Base-by-base conservation (phyloP, 2,113 vertebrate genomes). In the Onychostoma macrolepis region DNA sequence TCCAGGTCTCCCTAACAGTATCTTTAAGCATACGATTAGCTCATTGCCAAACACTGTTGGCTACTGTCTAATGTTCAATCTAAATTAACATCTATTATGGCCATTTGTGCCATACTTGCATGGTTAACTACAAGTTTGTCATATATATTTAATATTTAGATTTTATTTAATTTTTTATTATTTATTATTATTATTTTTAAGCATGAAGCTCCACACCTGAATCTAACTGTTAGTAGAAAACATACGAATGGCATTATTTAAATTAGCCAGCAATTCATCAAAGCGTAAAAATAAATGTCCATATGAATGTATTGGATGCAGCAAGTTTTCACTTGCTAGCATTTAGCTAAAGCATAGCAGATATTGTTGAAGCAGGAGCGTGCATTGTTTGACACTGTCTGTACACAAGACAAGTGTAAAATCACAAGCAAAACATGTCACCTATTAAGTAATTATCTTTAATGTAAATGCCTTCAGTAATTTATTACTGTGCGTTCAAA, bases 361-460 rank as follows among this genome's bases (percentile, higher is more conserved):
- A 72, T 4, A 41, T 72, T 24, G 9, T 38, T 38, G 36, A 72
- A 72, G 19, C 19, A 72, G 69, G 4, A n/a, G 4, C 1, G 4
- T 12, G 19, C 36, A 41, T 72, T 72, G 19, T 72, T 72, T 10
- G 3, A 41, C 69, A 38, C 9, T 0, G 33, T 71, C 33, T 36
- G 30, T 26, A n/a, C 10, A 74, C 38, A 41, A 74, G 38, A 6
- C 24, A 75, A 11, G 71, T 43, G 53, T 15, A 81, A 45, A 26
- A 67, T 48, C 41, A 19, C 80, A 78, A 82, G 61, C 13, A 45
- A 45, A 48, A 82, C 56, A 21, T 79, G 28, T 53, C 76, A 50
- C 28, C 26, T 6, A 58, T 9, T 61, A 24, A 61, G 11, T 10
- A 41, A 80, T 26, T n/a, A 2, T 38, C 56, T 61, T 61, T 65